Evolutionary conservation across 1,140 invertebrate species (phyloP).

Genomic region (Gryllus bimaculatus): DNA sequence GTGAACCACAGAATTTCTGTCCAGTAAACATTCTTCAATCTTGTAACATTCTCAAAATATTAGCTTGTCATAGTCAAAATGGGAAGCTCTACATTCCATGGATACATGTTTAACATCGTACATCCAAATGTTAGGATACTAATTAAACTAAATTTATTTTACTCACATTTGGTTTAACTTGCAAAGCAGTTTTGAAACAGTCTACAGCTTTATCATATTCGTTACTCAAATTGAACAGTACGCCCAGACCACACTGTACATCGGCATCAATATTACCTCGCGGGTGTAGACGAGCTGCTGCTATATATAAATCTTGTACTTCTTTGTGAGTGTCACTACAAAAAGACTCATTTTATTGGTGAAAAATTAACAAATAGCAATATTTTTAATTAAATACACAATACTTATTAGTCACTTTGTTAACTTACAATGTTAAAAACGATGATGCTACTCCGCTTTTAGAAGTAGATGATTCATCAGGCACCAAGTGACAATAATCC

Average conservation of each 20-base stretch:
- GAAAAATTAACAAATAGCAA: no score
- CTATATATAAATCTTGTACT: constrained; percentile 73
- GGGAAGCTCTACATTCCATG: no score
- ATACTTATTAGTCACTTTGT: no score
- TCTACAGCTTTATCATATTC: constrained; percentile 95
- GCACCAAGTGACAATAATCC: constrained; percentile 66
- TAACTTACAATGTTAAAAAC: constrained; percentile 22
- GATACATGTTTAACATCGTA: no score
- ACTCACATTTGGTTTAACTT: constrained; percentile 64
- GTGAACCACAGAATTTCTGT: no score
- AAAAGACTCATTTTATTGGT: not conserved
- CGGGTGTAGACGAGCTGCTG: constrained; percentile 73
- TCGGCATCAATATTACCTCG: constrained; percentile 73
- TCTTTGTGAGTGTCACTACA: constrained; percentile 48
- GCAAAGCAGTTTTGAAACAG: constrained; percentile 85
- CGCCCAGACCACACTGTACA: constrained; percentile 89
- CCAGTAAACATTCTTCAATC: no score
- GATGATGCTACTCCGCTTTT: constrained; percentile 26
- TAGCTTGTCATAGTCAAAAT: no score
- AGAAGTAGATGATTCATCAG: constrained; percentile 21
- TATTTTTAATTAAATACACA: no score
- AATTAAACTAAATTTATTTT: not conserved
- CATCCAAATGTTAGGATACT: no score
- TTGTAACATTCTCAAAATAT: no score
- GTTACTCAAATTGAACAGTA: constrained; percentile 87